These are phyloP conservation scores for Remorina albescens DNA, from an alignment of 2,797 vertebrate genomes.

Conservation along the genomic window DNA sequence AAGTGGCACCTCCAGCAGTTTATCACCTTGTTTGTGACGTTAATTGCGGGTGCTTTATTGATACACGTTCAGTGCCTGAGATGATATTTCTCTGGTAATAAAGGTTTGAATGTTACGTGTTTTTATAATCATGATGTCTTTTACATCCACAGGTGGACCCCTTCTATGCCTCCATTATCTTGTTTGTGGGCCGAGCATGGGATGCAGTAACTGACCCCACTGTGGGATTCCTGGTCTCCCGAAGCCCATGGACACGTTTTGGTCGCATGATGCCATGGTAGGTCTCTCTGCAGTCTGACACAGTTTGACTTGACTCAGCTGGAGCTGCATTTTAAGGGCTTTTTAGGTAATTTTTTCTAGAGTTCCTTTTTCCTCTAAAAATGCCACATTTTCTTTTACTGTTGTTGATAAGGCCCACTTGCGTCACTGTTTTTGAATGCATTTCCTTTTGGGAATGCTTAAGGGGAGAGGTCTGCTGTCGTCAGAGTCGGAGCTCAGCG, in stretches of 20 bases:
- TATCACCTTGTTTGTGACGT: background rate
- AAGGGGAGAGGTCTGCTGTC: background rate
- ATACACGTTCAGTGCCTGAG: background rate
- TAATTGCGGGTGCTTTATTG: background rate
- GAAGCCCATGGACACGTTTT: slow-evolving; percentile 91
- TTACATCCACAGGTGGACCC: slow-evolving; percentile 86
- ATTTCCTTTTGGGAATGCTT: background rate
- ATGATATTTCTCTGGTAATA: background rate
- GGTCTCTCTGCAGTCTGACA: slow-evolving; percentile 42
- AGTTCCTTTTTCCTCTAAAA: background rate
- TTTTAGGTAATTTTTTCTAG: background rate
- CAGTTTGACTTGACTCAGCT: background rate
- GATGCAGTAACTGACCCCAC: slow-evolving; percentile 96
- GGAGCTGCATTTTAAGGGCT: background rate
- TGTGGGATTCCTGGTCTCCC: slow-evolving; percentile 95
- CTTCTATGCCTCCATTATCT: slow-evolving; percentile 95
- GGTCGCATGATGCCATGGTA: slow-evolving; percentile 98
- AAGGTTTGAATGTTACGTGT: background rate
- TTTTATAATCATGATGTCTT: background rate
- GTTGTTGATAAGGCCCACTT: background rate
- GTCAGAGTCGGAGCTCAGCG: background rate
- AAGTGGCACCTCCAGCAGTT: slow-evolving; percentile 16
- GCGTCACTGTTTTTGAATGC: background rate
- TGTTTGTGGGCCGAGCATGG: slow-evolving; percentile 95
- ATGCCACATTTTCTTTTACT: too few species aligned